Base-by-base conservation (phyloP, 2,797 vertebrate species). In the Sebastes itinus region DNA sequence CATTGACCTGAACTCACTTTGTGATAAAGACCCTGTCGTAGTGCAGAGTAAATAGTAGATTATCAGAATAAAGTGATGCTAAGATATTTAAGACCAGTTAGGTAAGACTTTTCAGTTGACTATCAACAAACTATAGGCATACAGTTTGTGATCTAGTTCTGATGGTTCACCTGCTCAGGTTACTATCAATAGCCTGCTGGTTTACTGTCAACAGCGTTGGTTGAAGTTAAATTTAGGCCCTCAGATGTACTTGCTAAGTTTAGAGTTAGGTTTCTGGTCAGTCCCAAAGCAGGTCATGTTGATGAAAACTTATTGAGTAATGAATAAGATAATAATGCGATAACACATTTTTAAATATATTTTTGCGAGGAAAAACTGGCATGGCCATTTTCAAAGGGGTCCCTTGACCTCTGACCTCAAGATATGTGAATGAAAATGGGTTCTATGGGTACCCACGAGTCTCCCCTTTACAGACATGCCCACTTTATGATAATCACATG, bases 201-300 rank as follows among this genome's bases (percentile, higher is more conserved):
- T 73, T 79, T 66, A 82, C 69, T 7, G 73, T 82, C 69, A 82
- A 77, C 65, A 60, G 14, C 3, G 20, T 22, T 38, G 25, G 2
- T 1, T n/a, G 69, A 72, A 30, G 64, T 28, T 63, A 52, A 65
- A 27, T 70, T 14, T 5, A 55, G 14, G 16, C 12, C 30, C 3
- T 55, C 11, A 0, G 64, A 61, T 9, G 38, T 4, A 52, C 16
- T 58, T 3, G 6, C 5, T 65, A 38, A 52, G 38, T 61, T 77
- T 2, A 70, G 64, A 63, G 25, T 75, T 56, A n/a, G 27, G 16
- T 78, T 63, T 77, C 25, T 52, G 55, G 14, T 70, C 63, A 11
- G 2, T 69, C 6, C 12, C 16, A 14, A 16, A 30, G 13, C 49
- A 52, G 49, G 32, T 54, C 28, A 22, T 8, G 8, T 22, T 63